A percentile compares a stretch with the other conserved stretches of the same genome.
Evolutionary conservation across 2,113 vertebrate genomes (phyloP).

Genomic region (Phalacrocorax brasilianus): DNA sequence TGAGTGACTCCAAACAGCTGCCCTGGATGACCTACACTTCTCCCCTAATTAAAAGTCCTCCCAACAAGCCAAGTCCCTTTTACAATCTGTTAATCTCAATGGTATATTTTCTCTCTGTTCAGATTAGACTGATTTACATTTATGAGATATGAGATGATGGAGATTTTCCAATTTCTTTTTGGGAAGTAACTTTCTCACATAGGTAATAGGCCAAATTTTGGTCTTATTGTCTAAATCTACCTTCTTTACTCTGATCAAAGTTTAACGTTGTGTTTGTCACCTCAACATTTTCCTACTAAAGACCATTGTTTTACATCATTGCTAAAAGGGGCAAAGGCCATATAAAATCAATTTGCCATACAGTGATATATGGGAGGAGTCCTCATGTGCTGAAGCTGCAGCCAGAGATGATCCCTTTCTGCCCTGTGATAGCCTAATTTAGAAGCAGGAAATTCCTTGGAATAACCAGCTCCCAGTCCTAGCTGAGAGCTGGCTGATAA

Average conservation of each 20-base stretch:
- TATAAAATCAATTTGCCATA: background rate
- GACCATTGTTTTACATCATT: background rate
- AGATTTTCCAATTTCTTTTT: background rate
- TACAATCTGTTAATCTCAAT: background rate
- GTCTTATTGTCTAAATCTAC: background rate
- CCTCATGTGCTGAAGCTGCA: background rate
- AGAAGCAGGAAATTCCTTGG: slow-evolving; percentile 57
- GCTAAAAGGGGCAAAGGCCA: background rate
- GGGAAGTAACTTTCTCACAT: background rate
- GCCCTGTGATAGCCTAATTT: slow-evolving; percentile 1
- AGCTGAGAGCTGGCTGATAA: slow-evolving; percentile 43
- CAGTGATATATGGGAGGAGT: background rate
- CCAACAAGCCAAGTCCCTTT: background rate
- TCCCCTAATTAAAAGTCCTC: background rate
- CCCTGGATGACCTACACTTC: background rate
- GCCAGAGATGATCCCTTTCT: background rate
- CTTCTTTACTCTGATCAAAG: background rate
- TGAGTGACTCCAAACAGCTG: background rate
- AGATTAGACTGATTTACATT: background rate
- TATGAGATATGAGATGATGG: background rate
- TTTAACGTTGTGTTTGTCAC: background rate
- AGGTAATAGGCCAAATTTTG: background rate
- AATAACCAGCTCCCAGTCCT: slow-evolving; percentile 29
- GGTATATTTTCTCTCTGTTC: background rate
- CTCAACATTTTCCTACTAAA: background rate